These are phyloP conservation scores for Theonella swinhoei DNA, from an alignment of 37 sponge, comb jelly and placozoan species.

Conservation along the genomic window DNA sequence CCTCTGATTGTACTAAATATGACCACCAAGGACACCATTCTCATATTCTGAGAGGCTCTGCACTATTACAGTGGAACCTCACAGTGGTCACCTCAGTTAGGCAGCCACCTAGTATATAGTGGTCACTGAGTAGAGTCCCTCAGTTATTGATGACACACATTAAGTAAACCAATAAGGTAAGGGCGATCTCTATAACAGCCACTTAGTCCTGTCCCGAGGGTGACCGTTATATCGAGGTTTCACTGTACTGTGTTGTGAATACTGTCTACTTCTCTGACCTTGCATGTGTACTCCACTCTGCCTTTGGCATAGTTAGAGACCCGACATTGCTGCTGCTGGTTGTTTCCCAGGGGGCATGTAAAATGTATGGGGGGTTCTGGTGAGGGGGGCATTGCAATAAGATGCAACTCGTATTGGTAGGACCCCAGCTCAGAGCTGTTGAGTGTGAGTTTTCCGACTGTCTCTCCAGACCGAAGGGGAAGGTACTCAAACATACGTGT, in stretches of 20 bases:
- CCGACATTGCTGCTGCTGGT: conserved; percentile 69
- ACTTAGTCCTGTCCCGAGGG: too few species aligned
- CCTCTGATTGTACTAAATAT: not conserved
- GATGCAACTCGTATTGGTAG: conserved; percentile 93
- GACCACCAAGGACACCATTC: not conserved
- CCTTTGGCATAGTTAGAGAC: conserved; percentile 88
- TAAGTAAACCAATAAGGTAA: too few species aligned
- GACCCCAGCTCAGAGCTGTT: conserved; percentile 83
- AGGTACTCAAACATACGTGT: conserved; percentile 94
- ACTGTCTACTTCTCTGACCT: conserved; percentile 36
- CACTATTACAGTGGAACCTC: too few species aligned
- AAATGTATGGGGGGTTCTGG: conserved; percentile 90
- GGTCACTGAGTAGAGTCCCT: too few species aligned
- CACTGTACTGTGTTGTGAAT: not conserved
- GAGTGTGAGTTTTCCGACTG: conserved; percentile 74
- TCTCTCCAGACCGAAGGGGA: conserved; percentile 90
- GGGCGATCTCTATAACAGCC: too few species aligned
- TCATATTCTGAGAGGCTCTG: too few species aligned
- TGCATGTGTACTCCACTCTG: conserved; percentile 92
- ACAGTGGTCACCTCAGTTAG: too few species aligned
- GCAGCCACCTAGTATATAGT: too few species aligned
- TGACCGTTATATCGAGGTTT: not conserved
- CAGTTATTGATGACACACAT: too few species aligned
- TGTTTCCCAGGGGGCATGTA: conserved; percentile 79
- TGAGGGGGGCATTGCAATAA: conserved; percentile 76